These are phyloP conservation scores for Amblyjoppa fuscipennis DNA, from an alignment of 2,888 invertebrate species.

Conservation along the genomic window DNA sequence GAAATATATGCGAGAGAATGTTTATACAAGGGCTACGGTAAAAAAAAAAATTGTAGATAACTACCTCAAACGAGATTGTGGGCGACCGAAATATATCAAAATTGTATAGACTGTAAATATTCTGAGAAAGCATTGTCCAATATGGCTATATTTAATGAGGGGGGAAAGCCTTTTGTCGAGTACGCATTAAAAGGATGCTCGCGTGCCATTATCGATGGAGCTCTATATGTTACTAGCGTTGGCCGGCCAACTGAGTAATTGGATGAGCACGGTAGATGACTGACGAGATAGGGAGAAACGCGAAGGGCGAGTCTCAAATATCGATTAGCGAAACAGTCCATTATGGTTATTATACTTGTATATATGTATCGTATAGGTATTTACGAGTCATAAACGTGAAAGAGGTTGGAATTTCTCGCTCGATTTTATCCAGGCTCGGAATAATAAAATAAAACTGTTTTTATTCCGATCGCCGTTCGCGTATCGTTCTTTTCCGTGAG, in stretches of 20 bases:
- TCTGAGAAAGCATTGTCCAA: not conserved
- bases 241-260: not conserved
- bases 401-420: constrained; percentile 16
- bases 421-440: not conserved
- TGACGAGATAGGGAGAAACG: constrained; percentile 6
- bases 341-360: constrained; percentile 28
- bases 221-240: constrained; percentile 19
- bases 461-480: constrained; percentile 9
- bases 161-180: not conserved
- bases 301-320: constrained; percentile 25
- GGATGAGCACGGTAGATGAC: constrained; percentile 3
- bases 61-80: constrained; percentile 44
- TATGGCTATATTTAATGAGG: not conserved
- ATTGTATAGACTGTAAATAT: not conserved
- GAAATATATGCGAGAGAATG: not conserved
- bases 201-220: constrained; percentile 57
- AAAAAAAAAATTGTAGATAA: constrained; percentile 27
- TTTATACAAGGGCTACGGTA: not conserved
- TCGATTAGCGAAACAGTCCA: constrained; percentile 46
- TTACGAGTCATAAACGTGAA: constrained; percentile 21
- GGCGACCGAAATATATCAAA: not conserved
- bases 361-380: constrained; percentile 13
- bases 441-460: constrained; percentile 25
- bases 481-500: not conserved
- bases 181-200: constrained; percentile 24